phyloP scores from a whole-genome alignment of 2,113 vertebrate species.

The Sminthopsis crassicaudata region DNA sequence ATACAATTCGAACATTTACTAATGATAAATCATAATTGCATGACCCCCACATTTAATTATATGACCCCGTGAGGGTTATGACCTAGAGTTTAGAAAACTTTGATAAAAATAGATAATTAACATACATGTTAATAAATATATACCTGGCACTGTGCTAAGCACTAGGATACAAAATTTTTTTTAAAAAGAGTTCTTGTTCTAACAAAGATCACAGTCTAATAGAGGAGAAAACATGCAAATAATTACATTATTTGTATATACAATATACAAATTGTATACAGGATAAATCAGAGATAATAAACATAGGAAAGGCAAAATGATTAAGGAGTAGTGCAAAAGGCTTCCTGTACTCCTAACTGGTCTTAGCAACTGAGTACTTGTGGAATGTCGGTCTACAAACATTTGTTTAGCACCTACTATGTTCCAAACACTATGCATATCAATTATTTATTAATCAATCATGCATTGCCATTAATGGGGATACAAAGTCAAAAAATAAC shows the following conservation, averaged over 20 bases:
- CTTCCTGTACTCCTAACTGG: background rate
- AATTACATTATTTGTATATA: background rate
- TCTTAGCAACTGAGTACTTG: background rate
- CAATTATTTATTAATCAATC: too few species aligned
- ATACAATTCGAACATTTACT: too few species aligned
- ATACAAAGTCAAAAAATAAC: background rate
- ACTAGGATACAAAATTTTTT: background rate
- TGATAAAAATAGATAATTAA: too few species aligned
- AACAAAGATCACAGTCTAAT: background rate
- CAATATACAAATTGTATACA: background rate
- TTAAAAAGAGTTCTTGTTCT: background rate
- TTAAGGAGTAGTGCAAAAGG: background rate
- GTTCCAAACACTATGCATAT: background rate
- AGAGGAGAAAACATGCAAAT: background rate
- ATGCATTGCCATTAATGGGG: background rate
- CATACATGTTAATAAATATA: background rate
- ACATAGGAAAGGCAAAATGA: background rate
- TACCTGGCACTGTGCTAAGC: background rate
- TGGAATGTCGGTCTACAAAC: background rate
- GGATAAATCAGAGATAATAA: background rate
- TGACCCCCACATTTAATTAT: too few species aligned
- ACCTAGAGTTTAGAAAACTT: too few species aligned
- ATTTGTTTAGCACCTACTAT: background rate
- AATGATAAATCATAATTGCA: too few species aligned
- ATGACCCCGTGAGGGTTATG: too few species aligned